Evolutionary conservation across 2,888 invertebrate species (phyloP).

Genomic region (Altica lythri): DNA sequence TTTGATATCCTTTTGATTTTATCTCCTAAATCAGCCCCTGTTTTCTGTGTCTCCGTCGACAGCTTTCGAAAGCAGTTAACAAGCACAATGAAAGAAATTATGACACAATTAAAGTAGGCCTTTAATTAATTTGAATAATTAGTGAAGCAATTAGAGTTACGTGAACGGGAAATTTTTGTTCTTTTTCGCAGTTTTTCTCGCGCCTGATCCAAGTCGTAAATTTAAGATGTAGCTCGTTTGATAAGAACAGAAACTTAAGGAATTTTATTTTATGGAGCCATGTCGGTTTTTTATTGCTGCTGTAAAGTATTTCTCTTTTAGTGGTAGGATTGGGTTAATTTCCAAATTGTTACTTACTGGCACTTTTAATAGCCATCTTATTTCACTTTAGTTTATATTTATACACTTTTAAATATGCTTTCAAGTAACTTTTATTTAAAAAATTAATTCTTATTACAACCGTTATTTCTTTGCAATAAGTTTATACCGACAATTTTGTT

Average conservation of each 20-base stretch:
- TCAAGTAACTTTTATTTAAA: too few relatives aligned
- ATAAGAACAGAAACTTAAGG: not conserved
- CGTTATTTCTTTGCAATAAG: too few relatives aligned
- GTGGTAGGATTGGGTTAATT: too few relatives aligned
- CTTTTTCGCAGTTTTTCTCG: constrained; percentile 8
- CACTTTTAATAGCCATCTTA: too few relatives aligned
- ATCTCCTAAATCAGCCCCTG: not conserved
- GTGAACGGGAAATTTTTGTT: constrained; percentile 25
- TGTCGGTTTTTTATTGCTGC: not conserved
- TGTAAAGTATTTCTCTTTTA: not conserved
- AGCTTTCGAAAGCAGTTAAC: constrained; percentile 21
- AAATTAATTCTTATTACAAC: too few relatives aligned
- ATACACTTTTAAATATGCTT: too few relatives aligned
- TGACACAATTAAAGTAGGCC: constrained; percentile 27
- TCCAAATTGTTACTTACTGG: too few relatives aligned
- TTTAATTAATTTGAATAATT: constrained; percentile 33
- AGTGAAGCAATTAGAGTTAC: constrained; percentile 29
- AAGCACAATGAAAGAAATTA: constrained; percentile 31
- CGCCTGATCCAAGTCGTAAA: not conserved
- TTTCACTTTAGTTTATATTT: too few relatives aligned
- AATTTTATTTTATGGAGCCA: not conserved
- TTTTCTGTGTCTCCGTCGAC: not conserved
- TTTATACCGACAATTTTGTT: too few relatives aligned
- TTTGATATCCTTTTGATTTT: too few relatives aligned
- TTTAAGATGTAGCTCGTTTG: constrained; percentile 1